Evolutionary conservation across 2,797 vertebrate species (phyloP).

Genomic region (Varecia variegata): DNA sequence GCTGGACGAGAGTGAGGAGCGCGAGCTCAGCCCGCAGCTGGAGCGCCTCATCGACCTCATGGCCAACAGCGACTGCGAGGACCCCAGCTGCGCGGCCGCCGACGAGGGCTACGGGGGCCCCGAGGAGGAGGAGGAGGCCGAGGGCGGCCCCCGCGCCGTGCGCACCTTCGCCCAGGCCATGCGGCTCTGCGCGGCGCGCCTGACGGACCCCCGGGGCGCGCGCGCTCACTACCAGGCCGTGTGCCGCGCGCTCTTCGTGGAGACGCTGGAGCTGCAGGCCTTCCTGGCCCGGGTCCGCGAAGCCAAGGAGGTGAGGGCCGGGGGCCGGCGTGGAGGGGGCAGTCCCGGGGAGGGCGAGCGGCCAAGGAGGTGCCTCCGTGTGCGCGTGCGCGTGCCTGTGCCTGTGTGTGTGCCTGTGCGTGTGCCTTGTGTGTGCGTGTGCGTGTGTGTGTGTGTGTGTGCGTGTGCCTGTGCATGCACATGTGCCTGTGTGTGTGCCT

Average conservation of each 20-base stretch:
- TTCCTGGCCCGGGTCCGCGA: constrained; percentile 94
- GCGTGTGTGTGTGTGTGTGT: too few species aligned
- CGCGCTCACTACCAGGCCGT: constrained; percentile 95
- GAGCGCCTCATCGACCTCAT: constrained; percentile 96
- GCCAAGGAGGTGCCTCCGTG: neutral
- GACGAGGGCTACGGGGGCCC: constrained; percentile 95
- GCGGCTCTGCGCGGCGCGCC: constrained; percentile 89
- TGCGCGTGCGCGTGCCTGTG: too few species aligned
- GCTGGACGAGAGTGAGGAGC: constrained; percentile 93
- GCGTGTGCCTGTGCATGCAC: too few species aligned
- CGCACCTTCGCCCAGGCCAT: constrained; percentile 90
- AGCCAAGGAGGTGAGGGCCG: constrained; percentile 90
- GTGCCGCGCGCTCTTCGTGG: constrained; percentile 93
- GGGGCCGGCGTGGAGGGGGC: rapidly evolving
- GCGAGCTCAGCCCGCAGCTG: constrained; percentile 93
- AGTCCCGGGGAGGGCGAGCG: rapidly evolving
- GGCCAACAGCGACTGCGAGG: constrained; percentile 85
- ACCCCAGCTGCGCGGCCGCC: constrained; percentile 67
- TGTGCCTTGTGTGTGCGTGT: too few species aligned
- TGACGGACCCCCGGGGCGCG: constrained; percentile 88
- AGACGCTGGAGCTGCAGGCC: constrained; percentile 95
- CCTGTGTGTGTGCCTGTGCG: too few species aligned
- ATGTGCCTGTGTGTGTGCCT: rapidly evolving
- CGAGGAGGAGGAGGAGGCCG: constrained; percentile 86
- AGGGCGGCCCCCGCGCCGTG: constrained; percentile 82